Evolutionary conservation across 2,888 invertebrate species (phyloP).

Genomic region (Trichacis sp.): DNA sequence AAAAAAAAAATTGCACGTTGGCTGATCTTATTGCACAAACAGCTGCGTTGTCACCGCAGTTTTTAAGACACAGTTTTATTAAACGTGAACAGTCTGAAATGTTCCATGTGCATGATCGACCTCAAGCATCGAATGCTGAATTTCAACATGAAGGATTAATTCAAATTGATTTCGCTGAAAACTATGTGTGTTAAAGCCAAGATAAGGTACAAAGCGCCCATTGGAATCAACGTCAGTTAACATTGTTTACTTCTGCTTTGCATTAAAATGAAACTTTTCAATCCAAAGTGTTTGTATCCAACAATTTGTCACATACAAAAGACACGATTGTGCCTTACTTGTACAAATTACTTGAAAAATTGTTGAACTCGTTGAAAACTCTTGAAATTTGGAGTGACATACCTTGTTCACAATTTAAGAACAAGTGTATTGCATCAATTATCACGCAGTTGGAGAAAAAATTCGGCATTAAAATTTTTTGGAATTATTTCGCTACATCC

Average conservation of each 20-base stretch:
- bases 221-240: slow-evolving; percentile 10
- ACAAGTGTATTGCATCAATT: neutral
- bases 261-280: neutral
- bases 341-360: neutral
- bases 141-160: neutral
- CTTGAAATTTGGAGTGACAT: slow-evolving; percentile 2
- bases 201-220: slow-evolving; percentile 9
- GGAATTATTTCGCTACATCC: slow-evolving; percentile 13
- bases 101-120: neutral
- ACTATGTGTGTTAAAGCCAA: slow-evolving; percentile 5
- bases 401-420: slow-evolving; percentile 1
- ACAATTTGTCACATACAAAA: too few relatives aligned
- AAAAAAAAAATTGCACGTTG: too few relatives aligned
- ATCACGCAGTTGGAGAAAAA: neutral
- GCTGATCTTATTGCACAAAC: neutral
- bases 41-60: neutral
- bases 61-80: neutral
- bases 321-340: too few relatives aligned
- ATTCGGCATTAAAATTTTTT: slow-evolving; percentile 4
- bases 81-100: neutral
- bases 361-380: neutral
- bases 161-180: slow-evolving; percentile 13
- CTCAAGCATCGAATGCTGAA: neutral
- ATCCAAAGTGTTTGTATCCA: too few relatives aligned
- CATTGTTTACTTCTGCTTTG: slow-evolving; percentile 6